Percentiles rank a stretch among this genome's conserved stretches.
Evolutionary conservation across 1,140 invertebrate species (phyloP).

Genomic region (Harpegnathos saltator): DNA sequence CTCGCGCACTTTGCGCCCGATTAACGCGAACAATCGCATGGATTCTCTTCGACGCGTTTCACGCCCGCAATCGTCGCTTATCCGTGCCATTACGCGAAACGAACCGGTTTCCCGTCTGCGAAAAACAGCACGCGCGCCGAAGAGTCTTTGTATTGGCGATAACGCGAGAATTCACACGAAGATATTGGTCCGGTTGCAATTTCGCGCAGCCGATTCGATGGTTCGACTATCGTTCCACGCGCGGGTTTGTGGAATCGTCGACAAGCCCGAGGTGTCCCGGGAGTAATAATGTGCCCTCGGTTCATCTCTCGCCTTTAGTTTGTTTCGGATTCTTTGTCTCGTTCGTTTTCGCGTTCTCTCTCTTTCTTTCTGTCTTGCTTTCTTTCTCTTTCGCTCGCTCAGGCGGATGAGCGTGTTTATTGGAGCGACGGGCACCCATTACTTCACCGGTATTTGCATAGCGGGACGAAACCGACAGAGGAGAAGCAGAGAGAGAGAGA

Average conservation of each 20-base stretch:
- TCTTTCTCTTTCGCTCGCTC: background rate
- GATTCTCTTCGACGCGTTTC: constrained; percentile 20
- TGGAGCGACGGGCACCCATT: constrained; percentile 37
- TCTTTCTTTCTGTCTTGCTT: background rate
- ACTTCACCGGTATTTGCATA: constrained; percentile 56
- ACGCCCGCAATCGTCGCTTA: constrained; percentile 32
- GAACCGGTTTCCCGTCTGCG: constrained; percentile 22
- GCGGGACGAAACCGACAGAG: background rate
- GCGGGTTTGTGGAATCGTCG: background rate
- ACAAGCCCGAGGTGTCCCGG: background rate
- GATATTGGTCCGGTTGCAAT: constrained; percentile 5
- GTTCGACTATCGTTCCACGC: background rate
- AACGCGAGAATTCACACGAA: constrained; percentile 37
- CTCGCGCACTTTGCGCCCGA: constrained; percentile 44
- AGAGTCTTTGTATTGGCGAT: constrained; percentile 20
- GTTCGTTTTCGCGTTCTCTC: background rate
- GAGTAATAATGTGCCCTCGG: constrained; percentile 16
- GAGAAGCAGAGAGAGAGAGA: too few relatives aligned
- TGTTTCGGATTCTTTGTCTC: background rate
- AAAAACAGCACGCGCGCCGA: background rate
- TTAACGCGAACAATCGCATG: constrained; percentile 31
- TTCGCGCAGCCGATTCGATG: background rate
- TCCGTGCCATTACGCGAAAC: constrained; percentile 9
- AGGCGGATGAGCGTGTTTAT: constrained; percentile 43
- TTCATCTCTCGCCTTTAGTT: background rate